Conservation (phyloP, 2,888 invertebrate genomes). For the Pollenia labialis region DNA sequence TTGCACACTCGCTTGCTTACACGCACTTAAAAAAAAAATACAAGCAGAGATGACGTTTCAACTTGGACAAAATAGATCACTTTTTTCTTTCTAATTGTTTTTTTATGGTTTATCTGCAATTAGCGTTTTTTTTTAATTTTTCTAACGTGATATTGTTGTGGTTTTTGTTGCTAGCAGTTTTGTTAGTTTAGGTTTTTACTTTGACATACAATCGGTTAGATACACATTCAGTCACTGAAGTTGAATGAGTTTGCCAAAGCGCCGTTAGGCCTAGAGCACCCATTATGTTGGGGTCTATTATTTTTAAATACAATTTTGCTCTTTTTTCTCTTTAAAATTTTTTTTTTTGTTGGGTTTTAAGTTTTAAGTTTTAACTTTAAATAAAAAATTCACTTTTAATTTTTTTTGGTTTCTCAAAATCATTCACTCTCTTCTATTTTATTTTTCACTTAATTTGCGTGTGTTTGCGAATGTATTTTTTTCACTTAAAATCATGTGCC, state of each 20-base stretch:
- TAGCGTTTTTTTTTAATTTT: slow-evolving; percentile 43
- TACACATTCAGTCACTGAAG: slow-evolving; percentile 57
- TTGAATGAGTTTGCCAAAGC: slow-evolving; percentile 51
- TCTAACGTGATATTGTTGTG: not conserved
- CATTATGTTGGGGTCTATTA: slow-evolving; percentile 69
- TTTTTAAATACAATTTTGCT: slow-evolving; percentile 45
- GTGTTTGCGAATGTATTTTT: slow-evolving; percentile 49
- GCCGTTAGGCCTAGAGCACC: slow-evolving; percentile 59
- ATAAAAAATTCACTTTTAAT: slow-evolving; percentile 59
- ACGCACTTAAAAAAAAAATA: slow-evolving; percentile 44
- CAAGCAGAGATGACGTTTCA: slow-evolving; percentile 51
- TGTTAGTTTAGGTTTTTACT: slow-evolving; percentile 47
- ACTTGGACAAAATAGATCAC: slow-evolving; percentile 64
- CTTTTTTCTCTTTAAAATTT: slow-evolving; percentile 59
- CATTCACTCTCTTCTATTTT: slow-evolving; percentile 20
- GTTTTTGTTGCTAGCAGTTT: slow-evolving; percentile 15
- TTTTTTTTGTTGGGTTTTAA: slow-evolving; percentile 41
- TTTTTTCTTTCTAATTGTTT: slow-evolving; percentile 54
- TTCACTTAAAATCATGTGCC: slow-evolving; percentile 63
- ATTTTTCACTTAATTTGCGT: slow-evolving; percentile 16
- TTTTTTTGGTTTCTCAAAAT: slow-evolving; percentile 25
- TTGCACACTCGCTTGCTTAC: slow-evolving; percentile 40
- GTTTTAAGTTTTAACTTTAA: slow-evolving; percentile 29
- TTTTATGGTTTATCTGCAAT: slow-evolving; percentile 65
- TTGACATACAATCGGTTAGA: slow-evolving; percentile 57